Percentiles rank a stretch among this genome's conserved stretches.
Conservation (phyloP, 1,140 invertebrate genomes). For the Ceratitis capitata region DNA sequence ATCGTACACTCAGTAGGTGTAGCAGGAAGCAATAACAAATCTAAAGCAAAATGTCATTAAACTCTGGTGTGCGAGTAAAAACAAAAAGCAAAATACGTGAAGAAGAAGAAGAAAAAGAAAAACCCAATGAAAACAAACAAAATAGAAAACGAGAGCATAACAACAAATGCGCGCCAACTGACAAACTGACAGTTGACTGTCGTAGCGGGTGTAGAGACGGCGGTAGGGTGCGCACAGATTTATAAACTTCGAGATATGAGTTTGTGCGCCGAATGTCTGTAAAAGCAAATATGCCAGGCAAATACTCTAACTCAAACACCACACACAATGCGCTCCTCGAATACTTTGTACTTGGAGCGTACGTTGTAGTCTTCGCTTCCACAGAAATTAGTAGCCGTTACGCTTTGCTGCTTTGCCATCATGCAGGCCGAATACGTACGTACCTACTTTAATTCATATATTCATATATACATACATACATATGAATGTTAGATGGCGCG, state of each 20-base stretch:
- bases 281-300: too few species aligned
- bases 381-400: too few species aligned
- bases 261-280: too few species aligned
- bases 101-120: constrained; percentile 42
- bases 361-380: too few species aligned
- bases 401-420: too few species aligned
- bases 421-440: too few species aligned
- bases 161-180: constrained; percentile 37
- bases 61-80: constrained; percentile 63
- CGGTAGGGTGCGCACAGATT: neutral
- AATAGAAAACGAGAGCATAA: constrained; percentile 21
- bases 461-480: too few species aligned
- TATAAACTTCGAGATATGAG: too few species aligned
- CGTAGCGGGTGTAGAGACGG: neutral
- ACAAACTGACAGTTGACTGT: neutral
- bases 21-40: constrained; percentile 37
- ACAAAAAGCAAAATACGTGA: constrained; percentile 55
- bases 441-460: too few species aligned
- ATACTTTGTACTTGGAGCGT: neutral
- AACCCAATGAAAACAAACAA: constrained; percentile 16
- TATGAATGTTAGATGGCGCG: too few species aligned
- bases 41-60: constrained; percentile 60
- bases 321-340: neutral
- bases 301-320: too few species aligned
- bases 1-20: constrained; percentile 25